Percentiles rank a stretch among this genome's conserved stretches.
Evolutionary conservation across 2,888 invertebrate species (phyloP).

Genomic region (Pyrochroa serraticornis): DNA sequence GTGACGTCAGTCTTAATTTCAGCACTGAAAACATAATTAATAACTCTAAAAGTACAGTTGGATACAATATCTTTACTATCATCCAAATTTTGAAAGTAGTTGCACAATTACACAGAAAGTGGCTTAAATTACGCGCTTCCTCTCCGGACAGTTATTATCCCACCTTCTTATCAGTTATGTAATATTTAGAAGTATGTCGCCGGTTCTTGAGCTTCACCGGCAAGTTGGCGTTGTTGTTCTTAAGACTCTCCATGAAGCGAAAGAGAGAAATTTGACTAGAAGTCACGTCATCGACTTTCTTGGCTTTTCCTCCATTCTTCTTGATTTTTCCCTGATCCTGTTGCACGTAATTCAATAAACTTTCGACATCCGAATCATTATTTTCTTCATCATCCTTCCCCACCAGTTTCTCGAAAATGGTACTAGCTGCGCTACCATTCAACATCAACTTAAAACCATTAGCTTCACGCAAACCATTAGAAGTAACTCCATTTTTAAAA

Average conservation of each 20-base stretch:
- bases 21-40: too few relatives aligned
- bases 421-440: constrained; percentile 36
- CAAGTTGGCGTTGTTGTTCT: constrained; percentile 6
- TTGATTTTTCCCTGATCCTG: neutral
- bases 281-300: constrained; percentile 31
- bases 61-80: too few relatives aligned
- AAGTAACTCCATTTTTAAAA: constrained; percentile 22
- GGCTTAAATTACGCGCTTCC: constrained; percentile 13
- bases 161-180: constrained; percentile 25
- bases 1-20: too few relatives aligned
- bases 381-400: constrained; percentile 35
- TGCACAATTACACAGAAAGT: constrained; percentile 14
- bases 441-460: constrained; percentile 24
- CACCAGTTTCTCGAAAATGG: constrained; percentile 48
- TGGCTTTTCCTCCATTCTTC: constrained; percentile 11
- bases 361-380: constrained; percentile 32
- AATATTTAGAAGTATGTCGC: constrained; percentile 28
- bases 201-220: constrained; percentile 21
- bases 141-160: constrained; percentile 28
- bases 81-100: neutral
- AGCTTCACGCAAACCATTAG: constrained; percentile 16
- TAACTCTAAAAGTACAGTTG: too few relatives aligned
- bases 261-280: constrained; percentile 49
- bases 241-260: constrained; percentile 49
- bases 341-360: constrained; percentile 35